Conservation (phyloP, 2,888 invertebrate genomes). For the Lamellibrachia satsuma region DNA sequence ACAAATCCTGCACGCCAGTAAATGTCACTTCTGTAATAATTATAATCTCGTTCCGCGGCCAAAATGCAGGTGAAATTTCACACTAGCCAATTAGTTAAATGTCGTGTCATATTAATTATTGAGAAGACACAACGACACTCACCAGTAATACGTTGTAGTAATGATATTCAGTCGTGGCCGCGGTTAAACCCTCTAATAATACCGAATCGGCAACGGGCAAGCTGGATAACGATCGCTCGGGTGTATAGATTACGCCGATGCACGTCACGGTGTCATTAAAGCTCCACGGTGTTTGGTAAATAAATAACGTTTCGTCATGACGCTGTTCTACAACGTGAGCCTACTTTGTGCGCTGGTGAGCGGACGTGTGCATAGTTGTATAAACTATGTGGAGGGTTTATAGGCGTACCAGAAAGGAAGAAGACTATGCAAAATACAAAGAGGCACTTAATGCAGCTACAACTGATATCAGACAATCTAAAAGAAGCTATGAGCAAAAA, state of each 20-base stretch:
- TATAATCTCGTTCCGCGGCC: neutral
- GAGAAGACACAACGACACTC: neutral
- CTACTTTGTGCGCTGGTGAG: neutral
- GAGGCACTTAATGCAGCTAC: too few species aligned
- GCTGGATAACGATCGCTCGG: neutral
- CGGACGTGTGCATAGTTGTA: neutral
- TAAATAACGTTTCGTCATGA: neutral
- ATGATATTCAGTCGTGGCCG: neutral
- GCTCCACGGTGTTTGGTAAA: too few species aligned
- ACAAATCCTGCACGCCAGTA: slow-evolving; percentile 4
- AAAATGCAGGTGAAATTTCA: slow-evolving; percentile 12
- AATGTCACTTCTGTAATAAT: neutral
- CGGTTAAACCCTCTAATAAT: neutral
- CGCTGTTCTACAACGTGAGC: neutral
- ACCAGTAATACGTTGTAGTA: neutral
- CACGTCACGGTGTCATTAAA: neutral
- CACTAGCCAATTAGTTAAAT: neutral
- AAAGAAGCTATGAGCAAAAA: too few species aligned
- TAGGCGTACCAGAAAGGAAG: too few species aligned
- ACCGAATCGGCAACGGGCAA: neutral
- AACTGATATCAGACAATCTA: too few species aligned
- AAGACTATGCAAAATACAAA: too few species aligned
- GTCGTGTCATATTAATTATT: slow-evolving; percentile 13
- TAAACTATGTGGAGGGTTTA: too few species aligned
- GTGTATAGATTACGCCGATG: neutral